Base-by-base conservation (phyloP, 2,888 invertebrate species). In the Phorcus lineatus region DNA sequence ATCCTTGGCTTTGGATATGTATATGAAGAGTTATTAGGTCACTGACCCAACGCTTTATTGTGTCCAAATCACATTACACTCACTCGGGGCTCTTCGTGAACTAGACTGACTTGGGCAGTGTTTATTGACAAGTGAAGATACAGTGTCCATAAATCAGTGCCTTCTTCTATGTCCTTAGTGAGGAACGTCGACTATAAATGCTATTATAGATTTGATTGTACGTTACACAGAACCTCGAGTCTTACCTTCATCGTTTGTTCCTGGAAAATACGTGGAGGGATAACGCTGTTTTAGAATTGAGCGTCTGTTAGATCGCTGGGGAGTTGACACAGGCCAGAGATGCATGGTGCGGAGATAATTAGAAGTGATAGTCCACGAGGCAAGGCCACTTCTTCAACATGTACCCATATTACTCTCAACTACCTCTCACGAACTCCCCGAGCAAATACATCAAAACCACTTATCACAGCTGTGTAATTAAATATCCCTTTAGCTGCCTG, bases 221-320 rank as follows among this genome's bases (percentile, higher is more conserved):
- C 11, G 47, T 1, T 47, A 13, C 11, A 47, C n/a, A n/a, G n/a
- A 47, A 13, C 1, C 47, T 11, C 62, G 22, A 11, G 4, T 82
- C 85, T 83, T 74, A 85, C 85, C 85, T 53, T 81, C 78, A 74
- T 85, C 82, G 47, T 80, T 66, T 54, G 67, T 79, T n/a, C 70
- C 40, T 47, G 85, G 85, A 75, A 83, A 85, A 57, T 81, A 83
- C 4, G 83, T 84, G 22, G 52, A 55, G 11, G 81, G 80, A 52
- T 82, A 82, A 75, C 77, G 74, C 75, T 57, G 78, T 70, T 84
- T 85, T 13, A 85, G 81, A 22, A 83, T 83, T 13, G 85, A 77
- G 78, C 79, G 81, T 31, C 85, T 75, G 74, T 85, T 79, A 24
- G 85, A 83, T 82, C 83, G 82, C 53, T 78, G 77, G 40, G 81